phyloP scores from a whole-genome alignment of 2,888 invertebrate genomes.

The Rhogogaster chlorosoma region DNA sequence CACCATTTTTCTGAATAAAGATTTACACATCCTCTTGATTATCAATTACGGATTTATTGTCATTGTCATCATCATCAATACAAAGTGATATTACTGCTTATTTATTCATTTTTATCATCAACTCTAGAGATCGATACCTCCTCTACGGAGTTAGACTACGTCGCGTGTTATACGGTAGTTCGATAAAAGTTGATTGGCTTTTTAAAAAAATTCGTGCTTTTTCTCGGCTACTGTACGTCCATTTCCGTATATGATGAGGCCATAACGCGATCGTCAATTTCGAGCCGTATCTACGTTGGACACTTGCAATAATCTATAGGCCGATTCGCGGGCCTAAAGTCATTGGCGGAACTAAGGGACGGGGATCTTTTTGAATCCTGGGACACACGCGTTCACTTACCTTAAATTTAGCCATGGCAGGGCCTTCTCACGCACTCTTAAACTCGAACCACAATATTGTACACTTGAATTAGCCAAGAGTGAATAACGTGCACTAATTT shows the following conservation, averaged over 20 bases:
- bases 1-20: not conserved
- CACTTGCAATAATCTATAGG: constrained; percentile 20
- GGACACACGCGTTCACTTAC: constrained; percentile 64
- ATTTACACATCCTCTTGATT: not conserved
- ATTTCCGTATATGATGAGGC: constrained; percentile 37
- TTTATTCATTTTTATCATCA: not conserved
- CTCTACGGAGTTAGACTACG: not conserved
- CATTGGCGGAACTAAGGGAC: not conserved
- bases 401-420: constrained; percentile 72
- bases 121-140: constrained; percentile 5
- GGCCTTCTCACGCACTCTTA: constrained; percentile 28
- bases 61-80: not conserved
- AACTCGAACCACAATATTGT: constrained; percentile 30
- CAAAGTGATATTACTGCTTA: no score
- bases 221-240: not conserved
- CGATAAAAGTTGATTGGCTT: constrained; percentile 44
- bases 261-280: constrained; percentile 10
- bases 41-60: not conserved
- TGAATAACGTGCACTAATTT: not conserved
- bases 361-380: constrained; percentile 1
- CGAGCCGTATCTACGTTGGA: not conserved
- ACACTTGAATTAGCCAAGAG: constrained; percentile 20
- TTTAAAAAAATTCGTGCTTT: constrained; percentile 32
- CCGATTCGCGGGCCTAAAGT: not conserved
- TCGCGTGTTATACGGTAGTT: constrained; percentile 33